Evolutionary conservation across 2,797 vertebrate genomes (phyloP).

Genomic region (Corythornis leucogaster): DNA sequence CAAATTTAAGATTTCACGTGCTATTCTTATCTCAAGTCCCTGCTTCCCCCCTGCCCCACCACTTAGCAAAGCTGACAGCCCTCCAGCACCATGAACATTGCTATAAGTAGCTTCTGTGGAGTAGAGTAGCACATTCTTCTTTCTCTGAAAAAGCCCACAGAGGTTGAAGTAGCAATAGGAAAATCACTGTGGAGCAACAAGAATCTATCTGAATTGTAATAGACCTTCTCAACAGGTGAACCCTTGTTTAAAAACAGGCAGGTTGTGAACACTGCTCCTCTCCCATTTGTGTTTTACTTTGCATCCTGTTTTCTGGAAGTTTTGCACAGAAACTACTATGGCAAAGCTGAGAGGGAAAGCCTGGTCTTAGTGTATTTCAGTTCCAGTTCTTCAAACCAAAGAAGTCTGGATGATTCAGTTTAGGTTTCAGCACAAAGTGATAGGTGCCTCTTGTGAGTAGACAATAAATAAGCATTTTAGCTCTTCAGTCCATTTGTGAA

Average conservation of each 20-base stretch:
- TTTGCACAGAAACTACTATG: neutral
- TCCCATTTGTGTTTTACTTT: neutral
- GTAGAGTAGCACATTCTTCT: neutral
- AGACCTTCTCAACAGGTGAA: neutral
- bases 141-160: neutral
- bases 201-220: neutral
- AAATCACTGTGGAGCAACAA: neutral
- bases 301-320: neutral
- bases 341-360: neutral
- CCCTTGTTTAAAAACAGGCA: neutral
- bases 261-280: neutral
- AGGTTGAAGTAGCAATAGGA: neutral
- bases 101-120: constrained; percentile 55
- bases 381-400: neutral
- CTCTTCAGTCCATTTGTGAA: neutral
- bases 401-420: neutral
- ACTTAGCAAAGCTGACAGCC: constrained; percentile 26
- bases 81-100: constrained; percentile 34
- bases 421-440: neutral
- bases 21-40: constrained; percentile 61
- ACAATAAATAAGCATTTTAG: neutral
- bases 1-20: constrained; percentile 65
- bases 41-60: constrained; percentile 44
- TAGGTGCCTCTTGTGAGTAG: neutral
- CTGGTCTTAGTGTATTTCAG: neutral